Evolutionary conservation across 2,113 vertebrate genomes (phyloP).

Genomic region (Python bivittatus): DNA sequence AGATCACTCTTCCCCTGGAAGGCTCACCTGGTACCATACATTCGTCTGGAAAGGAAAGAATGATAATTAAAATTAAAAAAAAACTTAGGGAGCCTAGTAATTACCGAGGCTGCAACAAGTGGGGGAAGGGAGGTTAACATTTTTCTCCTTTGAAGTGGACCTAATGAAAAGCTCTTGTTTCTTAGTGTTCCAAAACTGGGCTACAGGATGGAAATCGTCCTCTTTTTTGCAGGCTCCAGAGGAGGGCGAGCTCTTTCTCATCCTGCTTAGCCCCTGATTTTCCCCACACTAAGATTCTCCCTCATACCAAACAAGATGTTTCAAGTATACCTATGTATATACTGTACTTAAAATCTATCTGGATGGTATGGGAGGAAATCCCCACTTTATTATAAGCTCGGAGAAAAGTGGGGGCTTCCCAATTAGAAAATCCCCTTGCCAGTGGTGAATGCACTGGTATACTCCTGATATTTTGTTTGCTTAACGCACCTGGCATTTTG

Average conservation of each 20-base stretch:
- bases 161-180: neutral
- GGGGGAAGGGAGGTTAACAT: no score
- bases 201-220: no score
- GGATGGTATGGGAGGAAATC: neutral
- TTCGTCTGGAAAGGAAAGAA: neutral
- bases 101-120: neutral
- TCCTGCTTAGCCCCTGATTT: neutral
- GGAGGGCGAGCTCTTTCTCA: neutral
- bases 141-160: neutral
- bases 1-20: neutral
- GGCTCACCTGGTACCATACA: neutral
- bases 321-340: neutral
- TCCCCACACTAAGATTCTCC: neutral
- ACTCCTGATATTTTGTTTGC: neutral
- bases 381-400: neutral
- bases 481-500: neutral
- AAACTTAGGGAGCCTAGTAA: neutral
- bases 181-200: neutral
- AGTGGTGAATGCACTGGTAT: neutral
- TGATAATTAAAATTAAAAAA: no score
- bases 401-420: neutral
- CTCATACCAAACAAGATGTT: neutral
- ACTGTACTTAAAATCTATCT: neutral
- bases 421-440: neutral
- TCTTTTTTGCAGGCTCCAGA: neutral